Evolutionary conservation across 2,888 invertebrate genomes (phyloP), one percentile per base, ranked within the genome.

Genomic region (Caenorhabditis macrosperma): DNA sequence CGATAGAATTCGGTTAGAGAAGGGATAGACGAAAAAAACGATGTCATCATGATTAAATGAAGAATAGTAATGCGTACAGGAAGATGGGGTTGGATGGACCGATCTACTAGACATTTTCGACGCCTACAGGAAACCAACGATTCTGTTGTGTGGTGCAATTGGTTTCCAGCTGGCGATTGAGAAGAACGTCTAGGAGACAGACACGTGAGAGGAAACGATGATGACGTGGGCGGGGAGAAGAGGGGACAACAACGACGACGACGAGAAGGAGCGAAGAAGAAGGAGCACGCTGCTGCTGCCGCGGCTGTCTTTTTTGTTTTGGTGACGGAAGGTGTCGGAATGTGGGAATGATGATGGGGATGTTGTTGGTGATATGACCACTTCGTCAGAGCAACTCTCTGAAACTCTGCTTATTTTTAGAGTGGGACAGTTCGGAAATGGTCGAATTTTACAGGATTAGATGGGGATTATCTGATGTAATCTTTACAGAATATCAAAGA

Each of bases 61-160:
- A 5, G 5, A 55, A 30, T 33, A 57, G 38, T 46, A 59, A 64
- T 59, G 59, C 30, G 38, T 67, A 75, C 52, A 60, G 38, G 64
- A 57, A 63, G 26, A 41, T 44, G 7, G 12, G 20, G 50, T 15
- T 22, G 38, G 38, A 12, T 5, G 38, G 38, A 38, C 38, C 38
- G 38, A 38, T 38, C 55, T 7, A 9, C 24, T 48, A 15, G 38
- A 12, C 9, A 38, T 38, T 38, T 15, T 38, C 33, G 5, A 33
- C 33, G 33, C 6, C 33, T 5, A 33, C 33, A 7, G 6, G 33
- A 33, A 33, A 9, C 33, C 22, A 48, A 48, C 17, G 10, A 48
- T 26, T 30, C 30, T 9, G 20, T n/a, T 55, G 33, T 7, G 20
- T n/a, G n/a, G n/a, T n/a, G n/a, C n/a, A n/a, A n/a, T n/a, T 26